These are phyloP conservation scores for Leptothorax acervorum DNA, from an alignment of 2,888 invertebrate species.

Conservation along the genomic window DNA sequence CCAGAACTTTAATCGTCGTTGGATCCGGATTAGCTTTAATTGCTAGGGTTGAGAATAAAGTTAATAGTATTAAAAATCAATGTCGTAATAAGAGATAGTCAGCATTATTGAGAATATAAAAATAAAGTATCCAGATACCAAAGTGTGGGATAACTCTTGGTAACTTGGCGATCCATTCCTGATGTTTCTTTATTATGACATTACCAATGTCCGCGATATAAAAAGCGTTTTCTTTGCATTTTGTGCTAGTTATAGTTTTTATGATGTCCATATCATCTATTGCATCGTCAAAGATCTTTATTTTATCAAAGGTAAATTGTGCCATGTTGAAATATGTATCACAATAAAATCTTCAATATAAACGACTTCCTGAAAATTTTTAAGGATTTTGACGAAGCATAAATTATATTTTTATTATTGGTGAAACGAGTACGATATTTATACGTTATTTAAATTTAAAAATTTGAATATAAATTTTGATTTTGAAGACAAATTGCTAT, in stretches of 20 bases:
- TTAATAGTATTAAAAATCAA: background rate
- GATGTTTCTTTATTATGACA: constrained; percentile 77
- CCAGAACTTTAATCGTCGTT: constrained; percentile 84
- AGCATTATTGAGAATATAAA: background rate
- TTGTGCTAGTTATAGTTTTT: constrained; percentile 69
- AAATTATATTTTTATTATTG: background rate
- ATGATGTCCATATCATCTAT: constrained; percentile 72
- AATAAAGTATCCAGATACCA: constrained; percentile 68
- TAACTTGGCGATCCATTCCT: constrained; percentile 78
- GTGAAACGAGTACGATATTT: background rate
- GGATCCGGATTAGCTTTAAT: constrained; percentile 88
- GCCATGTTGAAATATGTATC: background rate
- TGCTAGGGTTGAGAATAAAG: constrained; percentile 82
- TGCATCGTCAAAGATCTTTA: constrained; percentile 74
- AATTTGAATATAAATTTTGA: background rate
- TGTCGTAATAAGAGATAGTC: background rate
- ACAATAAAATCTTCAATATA: background rate
- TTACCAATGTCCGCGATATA: constrained; percentile 78
- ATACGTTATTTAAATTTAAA: no score
- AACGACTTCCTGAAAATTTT: background rate
- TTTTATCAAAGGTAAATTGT: constrained; percentile 61
- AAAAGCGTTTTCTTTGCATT: constrained; percentile 76
- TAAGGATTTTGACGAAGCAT: background rate
- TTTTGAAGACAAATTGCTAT: no score
- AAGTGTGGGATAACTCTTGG: constrained; percentile 80